Percentiles rank a stretch among this genome's conserved stretches.
phyloP scores from a whole-genome alignment of 1,140 invertebrate genomes.

The Akabosia matsudoensis region DNA sequence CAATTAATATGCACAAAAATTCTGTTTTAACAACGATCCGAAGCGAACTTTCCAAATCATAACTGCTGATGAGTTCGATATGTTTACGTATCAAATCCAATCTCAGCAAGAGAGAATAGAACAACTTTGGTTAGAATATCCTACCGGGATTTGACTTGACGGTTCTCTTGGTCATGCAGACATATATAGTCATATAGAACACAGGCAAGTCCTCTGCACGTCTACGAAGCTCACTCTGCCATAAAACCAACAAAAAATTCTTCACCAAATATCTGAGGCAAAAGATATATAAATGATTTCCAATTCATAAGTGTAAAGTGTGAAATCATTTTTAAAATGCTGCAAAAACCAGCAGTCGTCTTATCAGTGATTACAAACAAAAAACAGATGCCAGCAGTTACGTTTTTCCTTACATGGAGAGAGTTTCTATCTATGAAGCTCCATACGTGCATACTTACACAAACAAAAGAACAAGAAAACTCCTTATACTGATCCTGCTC shows the following conservation, averaged over 20 bases:
- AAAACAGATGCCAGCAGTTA: too few relatives aligned
- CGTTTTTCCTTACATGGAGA: not conserved
- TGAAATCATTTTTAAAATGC: too few relatives aligned
- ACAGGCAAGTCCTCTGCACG: too few relatives aligned
- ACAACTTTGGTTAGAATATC: not conserved
- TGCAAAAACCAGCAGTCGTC: too few relatives aligned
- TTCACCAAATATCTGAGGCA: too few relatives aligned
- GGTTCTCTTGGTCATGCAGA: not conserved
- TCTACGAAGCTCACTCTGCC: too few relatives aligned
- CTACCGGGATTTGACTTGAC: not conserved
- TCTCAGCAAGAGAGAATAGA: not conserved
- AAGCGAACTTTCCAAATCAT: not conserved
- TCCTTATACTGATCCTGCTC: not conserved
- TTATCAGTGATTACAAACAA: too few relatives aligned
- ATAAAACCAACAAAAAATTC: too few relatives aligned
- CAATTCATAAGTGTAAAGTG: too few relatives aligned
- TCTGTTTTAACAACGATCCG: conserved; percentile 1
- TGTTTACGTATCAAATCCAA: not conserved
- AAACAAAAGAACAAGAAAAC: not conserved
- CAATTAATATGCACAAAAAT: not conserved
- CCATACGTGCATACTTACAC: not conserved
- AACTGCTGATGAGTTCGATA: too few relatives aligned
- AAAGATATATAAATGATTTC: too few relatives aligned
- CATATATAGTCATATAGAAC: not conserved
- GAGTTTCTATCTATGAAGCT: not conserved